Percentiles rank a stretch among this genome's conserved stretches.
phyloP scores from a whole-genome alignment of 2,797 vertebrate genomes.

The Rhynchotus rufescens region DNA sequence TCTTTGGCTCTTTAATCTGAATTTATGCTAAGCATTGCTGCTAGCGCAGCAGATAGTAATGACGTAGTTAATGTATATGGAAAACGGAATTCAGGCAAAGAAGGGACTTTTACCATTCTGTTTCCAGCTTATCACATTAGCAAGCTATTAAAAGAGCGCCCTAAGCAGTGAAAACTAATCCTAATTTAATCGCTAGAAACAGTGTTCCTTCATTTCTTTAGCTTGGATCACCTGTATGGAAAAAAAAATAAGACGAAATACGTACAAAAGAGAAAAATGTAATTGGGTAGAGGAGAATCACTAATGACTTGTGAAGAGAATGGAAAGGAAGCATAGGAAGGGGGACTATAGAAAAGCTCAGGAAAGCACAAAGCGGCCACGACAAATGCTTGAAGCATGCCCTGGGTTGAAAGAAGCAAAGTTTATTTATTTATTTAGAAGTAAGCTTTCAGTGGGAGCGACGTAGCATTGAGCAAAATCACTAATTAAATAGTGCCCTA shows the following conservation, averaged over 20 bases:
- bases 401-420: background rate
- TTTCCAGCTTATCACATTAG: slow-evolving; percentile 59
- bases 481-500: background rate
- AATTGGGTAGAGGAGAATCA: background rate
- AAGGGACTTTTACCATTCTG: slow-evolving; percentile 7
- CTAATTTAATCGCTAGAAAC: slow-evolving; percentile 40
- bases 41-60: slow-evolving; percentile 20
- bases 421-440: background rate
- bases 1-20: slow-evolving; percentile 30
- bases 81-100: slow-evolving; percentile 49
- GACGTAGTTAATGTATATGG: background rate
- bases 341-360: background rate
- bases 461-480: background rate
- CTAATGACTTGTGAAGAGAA: background rate
- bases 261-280: background rate
- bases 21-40: slow-evolving; percentile 26
- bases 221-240: background rate
- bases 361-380: background rate
- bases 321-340: background rate
- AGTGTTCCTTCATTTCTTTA: background rate
- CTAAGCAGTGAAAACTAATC: slow-evolving; percentile 17
- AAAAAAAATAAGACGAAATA: slow-evolving; percentile 22
- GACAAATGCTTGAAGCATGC: background rate
- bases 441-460: background rate
- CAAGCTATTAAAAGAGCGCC: slow-evolving; percentile 51